Evolutionary conservation across 2,797 vertebrate genomes (phyloP).

Genomic region (Sarcoramphus papa): DNA sequence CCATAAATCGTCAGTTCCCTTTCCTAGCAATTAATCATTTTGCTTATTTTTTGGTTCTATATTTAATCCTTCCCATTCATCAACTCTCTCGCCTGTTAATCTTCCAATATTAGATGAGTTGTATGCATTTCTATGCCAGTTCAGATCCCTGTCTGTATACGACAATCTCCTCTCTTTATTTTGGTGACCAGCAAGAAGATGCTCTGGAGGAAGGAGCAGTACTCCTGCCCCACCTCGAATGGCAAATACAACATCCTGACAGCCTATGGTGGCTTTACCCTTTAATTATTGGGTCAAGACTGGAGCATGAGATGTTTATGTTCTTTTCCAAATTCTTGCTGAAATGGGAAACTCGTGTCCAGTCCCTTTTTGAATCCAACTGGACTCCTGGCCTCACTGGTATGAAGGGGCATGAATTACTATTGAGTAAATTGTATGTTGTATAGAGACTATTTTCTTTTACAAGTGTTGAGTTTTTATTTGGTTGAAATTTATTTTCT

Average conservation of each 20-base stretch:
- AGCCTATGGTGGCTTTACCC: not conserved
- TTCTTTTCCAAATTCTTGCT: not conserved
- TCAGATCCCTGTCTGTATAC: not conserved
- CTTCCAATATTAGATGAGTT: not conserved
- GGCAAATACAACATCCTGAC: not conserved
- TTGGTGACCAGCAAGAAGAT: not conserved
- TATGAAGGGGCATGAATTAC: not conserved
- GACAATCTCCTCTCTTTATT: not conserved
- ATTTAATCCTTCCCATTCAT: constrained; percentile 53
- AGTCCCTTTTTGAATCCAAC: not conserved
- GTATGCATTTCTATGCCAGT: not conserved
- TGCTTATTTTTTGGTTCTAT: constrained; percentile 13
- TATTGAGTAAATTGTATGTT: not conserved
- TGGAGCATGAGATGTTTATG: not conserved
- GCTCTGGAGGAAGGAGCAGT: not conserved
- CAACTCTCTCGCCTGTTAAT: not conserved
- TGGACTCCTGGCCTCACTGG: not conserved
- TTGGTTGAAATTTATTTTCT: not conserved
- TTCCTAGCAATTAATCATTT: constrained; percentile 50
- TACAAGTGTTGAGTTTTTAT: not conserved
- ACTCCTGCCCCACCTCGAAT: not conserved
- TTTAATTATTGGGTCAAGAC: not conserved
- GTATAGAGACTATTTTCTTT: not conserved
- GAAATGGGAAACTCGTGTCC: not conserved
- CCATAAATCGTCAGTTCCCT: constrained; percentile 33